Evolutionary conservation across 2,888 invertebrate genomes (phyloP), one percentile per base, ranked within the genome.

Genomic region (Drosophila nr. medialis): DNA sequence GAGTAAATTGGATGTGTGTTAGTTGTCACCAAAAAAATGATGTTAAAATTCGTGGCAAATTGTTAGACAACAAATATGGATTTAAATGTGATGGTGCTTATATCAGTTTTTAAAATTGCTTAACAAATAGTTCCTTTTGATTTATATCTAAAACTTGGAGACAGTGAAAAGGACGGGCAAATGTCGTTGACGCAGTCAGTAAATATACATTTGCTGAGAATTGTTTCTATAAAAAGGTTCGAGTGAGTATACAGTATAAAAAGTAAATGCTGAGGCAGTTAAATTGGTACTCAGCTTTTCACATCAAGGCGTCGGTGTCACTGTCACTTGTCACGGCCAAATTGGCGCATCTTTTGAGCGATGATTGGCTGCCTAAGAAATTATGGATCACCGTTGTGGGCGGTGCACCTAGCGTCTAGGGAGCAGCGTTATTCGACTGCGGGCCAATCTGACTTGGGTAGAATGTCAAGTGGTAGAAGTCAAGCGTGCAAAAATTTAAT

Each of bases 271-370:
- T 63, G 55, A 50, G 36, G 58, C 61, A 66, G 68, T 75, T 72
- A 65, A 68, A 72, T 73, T 66, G 68, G 64, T 72, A 72, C 66
- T 86, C 79, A 63, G 74, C 48, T 72, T 71, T 64, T 81, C 77
- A 81, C 82, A 74, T 55, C 61, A 67, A 72, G 65, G 72, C 71
- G 72, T 72, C 84, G 73, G 32, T 87, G 85, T 89, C 90, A 75
- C 74, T 84, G 81, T 86, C 86, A 86, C 76, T 86, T 81, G 90
- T 77, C 86, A 83, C 24, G 78, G 75, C 84, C 78, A 81, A 86
- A 79, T 86, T 86, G 89, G 80, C 81, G 79, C 77, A 67, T 71
- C 84, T 89, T 69, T 71, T 86, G 89, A 86, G 84, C 87, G 87
- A 86, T 86, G 89, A 85, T 89, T 83, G 86, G 64, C 72, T 69